phyloP scores from a whole-genome alignment of 2,888 invertebrate genomes.

The Drosophila ustulata region DNA sequence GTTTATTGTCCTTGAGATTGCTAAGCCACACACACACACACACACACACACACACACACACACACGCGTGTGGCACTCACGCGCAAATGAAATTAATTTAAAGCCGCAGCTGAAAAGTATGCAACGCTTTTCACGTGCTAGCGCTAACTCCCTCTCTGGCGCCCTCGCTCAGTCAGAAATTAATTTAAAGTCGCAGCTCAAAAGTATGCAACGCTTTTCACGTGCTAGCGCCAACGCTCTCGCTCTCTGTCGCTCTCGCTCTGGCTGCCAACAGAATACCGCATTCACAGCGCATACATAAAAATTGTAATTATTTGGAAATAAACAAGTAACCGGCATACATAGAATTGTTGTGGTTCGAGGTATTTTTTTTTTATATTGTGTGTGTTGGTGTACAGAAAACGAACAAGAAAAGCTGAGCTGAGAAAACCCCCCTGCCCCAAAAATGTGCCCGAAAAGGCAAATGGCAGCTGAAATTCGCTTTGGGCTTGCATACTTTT shows the following conservation, averaged over 20 bases:
- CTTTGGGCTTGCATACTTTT: slow-evolving; percentile 32
- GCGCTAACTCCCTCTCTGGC: slow-evolving; percentile 5
- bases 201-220: slow-evolving; percentile 59
- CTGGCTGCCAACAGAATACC: slow-evolving; percentile 37
- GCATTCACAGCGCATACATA: slow-evolving; percentile 46
- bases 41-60: slow-evolving; percentile 5
- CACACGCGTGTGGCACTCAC: slow-evolving; percentile 4
- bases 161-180: slow-evolving; percentile 34
- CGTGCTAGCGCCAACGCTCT: slow-evolving; percentile 32
- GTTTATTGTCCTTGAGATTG: slow-evolving; percentile 65
- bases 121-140: slow-evolving; percentile 57
- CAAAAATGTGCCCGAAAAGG: slow-evolving; percentile 33
- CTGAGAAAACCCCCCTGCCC: too few relatives aligned
- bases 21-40: slow-evolving; percentile 13
- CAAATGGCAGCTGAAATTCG: slow-evolving; percentile 17
- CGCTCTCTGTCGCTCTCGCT: background rate
- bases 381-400: slow-evolving; percentile 63
- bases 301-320: slow-evolving; percentile 56
- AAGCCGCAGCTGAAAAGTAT: slow-evolving; percentile 57
- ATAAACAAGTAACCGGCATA: slow-evolving; percentile 56
- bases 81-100: slow-evolving; percentile 60
- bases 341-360: slow-evolving; percentile 47
- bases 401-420: slow-evolving; percentile 13
- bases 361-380: slow-evolving; percentile 34
- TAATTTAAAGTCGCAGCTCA: slow-evolving; percentile 60